phyloP scores from a whole-genome alignment of 2,113 vertebrate genomes.

The Asarcornis scutulata region DNA sequence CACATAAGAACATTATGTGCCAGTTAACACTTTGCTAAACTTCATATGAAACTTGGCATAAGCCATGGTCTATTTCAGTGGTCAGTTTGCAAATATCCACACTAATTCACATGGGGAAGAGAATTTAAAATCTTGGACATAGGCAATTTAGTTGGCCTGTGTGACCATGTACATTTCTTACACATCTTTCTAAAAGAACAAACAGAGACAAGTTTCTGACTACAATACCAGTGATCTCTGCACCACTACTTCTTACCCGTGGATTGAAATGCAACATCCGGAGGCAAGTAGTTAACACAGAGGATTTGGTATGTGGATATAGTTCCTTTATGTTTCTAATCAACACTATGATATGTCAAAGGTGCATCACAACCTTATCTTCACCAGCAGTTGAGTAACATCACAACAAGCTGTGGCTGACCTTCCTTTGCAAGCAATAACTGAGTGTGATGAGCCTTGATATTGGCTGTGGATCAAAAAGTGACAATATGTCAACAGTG shows the following conservation, averaged over 20 bases:
- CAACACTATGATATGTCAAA: background rate
- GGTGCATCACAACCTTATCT: background rate
- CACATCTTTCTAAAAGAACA: background rate
- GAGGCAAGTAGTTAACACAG: background rate
- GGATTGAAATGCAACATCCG: background rate
- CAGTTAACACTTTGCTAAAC: background rate
- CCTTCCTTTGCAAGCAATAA: background rate
- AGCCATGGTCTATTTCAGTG: background rate
- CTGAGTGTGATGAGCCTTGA: background rate
- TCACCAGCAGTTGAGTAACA: background rate
- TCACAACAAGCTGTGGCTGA: background rate
- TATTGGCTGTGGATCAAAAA: background rate
- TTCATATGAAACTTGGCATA: background rate
- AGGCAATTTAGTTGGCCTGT: background rate
- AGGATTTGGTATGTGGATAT: background rate
- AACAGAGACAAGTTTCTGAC: background rate
- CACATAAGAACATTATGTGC: background rate
- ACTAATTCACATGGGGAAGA: background rate
- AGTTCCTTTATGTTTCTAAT: background rate
- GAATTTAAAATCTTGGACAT: background rate
- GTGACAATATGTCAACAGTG: background rate
- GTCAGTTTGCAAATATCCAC: background rate
- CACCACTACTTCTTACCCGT: background rate
- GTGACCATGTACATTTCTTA: fast-evolving
- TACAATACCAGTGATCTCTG: background rate